phyloP scores from a whole-genome alignment of 2,888 invertebrate species.

The Drosophila nigritarsus region DNA sequence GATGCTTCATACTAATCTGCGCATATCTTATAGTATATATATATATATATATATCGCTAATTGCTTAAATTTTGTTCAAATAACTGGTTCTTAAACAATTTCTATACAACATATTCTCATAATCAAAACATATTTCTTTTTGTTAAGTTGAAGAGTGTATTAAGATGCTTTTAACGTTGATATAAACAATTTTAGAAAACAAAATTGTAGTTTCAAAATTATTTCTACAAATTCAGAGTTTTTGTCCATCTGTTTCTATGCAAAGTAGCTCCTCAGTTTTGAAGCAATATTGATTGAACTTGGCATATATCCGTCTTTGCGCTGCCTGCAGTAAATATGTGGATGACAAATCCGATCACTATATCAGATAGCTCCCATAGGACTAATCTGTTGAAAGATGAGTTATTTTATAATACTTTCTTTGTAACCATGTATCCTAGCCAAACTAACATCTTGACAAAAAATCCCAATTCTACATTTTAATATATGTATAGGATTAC shows the following conservation, averaged over 20 bases:
- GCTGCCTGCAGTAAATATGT: background rate
- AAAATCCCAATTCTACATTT: background rate
- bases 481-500: background rate
- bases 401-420: background rate
- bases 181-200: constrained; percentile 2
- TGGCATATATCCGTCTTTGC: background rate
- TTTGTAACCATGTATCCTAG: background rate
- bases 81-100: constrained; percentile 2
- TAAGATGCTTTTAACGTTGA: constrained; percentile 1
- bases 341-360: background rate
- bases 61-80: constrained; percentile 12
- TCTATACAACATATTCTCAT: constrained; percentile 32
- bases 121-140: constrained; percentile 29
- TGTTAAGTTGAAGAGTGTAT: constrained; percentile 16
- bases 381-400: background rate
- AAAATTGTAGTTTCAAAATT: background rate
- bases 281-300: background rate
- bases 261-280: background rate
- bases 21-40: constrained; percentile 1
- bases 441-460: background rate
- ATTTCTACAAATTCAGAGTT: background rate
- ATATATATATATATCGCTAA: constrained; percentile 4
- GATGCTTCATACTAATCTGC: constrained; percentile 13
- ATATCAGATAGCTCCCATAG: background rate
- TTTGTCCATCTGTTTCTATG: constrained; percentile 2